Evolutionary conservation across 2,888 invertebrate genomes (phyloP).

Genomic region (Halictus quadricinctus): DNA sequence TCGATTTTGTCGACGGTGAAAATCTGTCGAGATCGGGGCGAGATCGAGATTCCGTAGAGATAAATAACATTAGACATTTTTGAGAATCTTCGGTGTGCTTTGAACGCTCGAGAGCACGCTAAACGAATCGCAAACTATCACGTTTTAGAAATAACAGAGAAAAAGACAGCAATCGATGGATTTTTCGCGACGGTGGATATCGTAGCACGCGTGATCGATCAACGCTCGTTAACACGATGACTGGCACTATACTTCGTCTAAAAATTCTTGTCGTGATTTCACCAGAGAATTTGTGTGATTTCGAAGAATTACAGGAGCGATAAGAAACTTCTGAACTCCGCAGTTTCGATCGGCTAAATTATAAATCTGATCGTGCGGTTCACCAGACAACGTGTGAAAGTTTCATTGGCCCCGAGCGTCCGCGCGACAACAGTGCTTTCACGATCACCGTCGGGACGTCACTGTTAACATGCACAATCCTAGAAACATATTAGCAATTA

Average conservation of each 20-base stretch:
- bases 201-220: neutral
- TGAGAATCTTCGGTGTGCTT: neutral
- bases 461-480: constrained; percentile 4
- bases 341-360: neutral
- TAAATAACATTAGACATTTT: neutral
- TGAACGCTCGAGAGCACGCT: neutral
- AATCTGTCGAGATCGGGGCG: neutral
- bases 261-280: neutral
- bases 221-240: constrained; percentile 5
- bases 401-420: neutral
- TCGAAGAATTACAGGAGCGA: neutral
- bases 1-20: neutral
- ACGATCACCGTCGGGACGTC: neutral
- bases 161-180: neutral
- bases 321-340: neutral
- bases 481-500: constrained; percentile 19
- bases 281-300: neutral
- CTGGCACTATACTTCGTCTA: neutral
- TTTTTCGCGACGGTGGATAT: neutral
- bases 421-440: neutral
- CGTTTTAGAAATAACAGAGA: neutral
- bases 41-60: neutral
- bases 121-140: neutral
- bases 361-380: neutral
- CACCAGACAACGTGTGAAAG: neutral